phyloP scores from a whole-genome alignment of 2,888 invertebrate genomes.

The Andrena minutula region DNA sequence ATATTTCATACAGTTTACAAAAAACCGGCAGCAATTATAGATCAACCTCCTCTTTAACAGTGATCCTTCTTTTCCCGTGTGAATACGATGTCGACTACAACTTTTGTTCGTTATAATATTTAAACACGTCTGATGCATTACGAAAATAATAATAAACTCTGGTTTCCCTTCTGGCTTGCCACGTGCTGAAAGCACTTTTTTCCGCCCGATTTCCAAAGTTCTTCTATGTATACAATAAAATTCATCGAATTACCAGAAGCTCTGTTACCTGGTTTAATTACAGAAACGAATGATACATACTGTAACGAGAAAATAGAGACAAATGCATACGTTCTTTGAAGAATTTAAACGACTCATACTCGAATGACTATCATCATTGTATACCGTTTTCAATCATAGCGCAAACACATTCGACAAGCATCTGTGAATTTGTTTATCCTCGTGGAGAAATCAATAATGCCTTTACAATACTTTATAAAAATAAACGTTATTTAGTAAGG shows the following conservation, averaged over 20 bases:
- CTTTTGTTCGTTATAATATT: slow-evolving; percentile 29
- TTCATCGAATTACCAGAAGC: slow-evolving; percentile 26
- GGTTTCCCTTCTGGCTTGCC: slow-evolving; percentile 14
- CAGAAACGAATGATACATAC: slow-evolving; percentile 4
- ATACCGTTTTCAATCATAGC: slow-evolving; percentile 22
- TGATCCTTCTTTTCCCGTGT: slow-evolving; percentile 55
- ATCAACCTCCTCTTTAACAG: slow-evolving; percentile 72
- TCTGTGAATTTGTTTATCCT: slow-evolving; percentile 26
- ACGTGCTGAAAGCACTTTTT: slow-evolving; percentile 15
- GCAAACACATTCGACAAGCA: slow-evolving; percentile 28
- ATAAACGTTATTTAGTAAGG: slow-evolving; percentile 56
- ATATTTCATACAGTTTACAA: slow-evolving; percentile 58
- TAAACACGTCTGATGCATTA: slow-evolving; percentile 50
- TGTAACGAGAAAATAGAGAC: background rate
- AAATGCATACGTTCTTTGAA: background rate
- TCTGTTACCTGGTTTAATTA: slow-evolving; percentile 28
- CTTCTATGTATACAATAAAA: slow-evolving; percentile 41
- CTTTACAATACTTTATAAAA: slow-evolving; percentile 57
- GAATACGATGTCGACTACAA: slow-evolving; percentile 47
- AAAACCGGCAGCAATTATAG: slow-evolving; percentile 66
- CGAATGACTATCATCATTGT: slow-evolving; percentile 2
- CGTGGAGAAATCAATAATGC: slow-evolving; percentile 49
- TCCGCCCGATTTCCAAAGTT: slow-evolving; percentile 3
- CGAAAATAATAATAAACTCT: slow-evolving; percentile 68
- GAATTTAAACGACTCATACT: slow-evolving; percentile 13